Evolutionary conservation across 2,797 vertebrate species (phyloP).

Genomic region (Cyclopterus lumpus): DNA sequence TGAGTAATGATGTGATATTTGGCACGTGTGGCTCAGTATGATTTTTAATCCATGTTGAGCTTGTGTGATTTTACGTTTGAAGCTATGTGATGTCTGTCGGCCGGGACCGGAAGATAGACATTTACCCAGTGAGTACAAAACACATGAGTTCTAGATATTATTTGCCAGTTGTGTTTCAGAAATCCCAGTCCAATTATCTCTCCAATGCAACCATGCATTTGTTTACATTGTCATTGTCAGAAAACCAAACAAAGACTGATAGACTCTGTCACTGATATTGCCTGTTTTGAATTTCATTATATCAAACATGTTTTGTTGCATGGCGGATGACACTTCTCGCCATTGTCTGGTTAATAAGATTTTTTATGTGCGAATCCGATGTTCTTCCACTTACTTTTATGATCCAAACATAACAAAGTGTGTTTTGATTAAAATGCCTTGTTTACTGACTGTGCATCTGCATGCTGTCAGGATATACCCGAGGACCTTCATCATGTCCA

Average conservation of each 20-base stretch:
- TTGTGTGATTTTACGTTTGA: slow-evolving; percentile 51
- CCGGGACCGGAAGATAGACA: slow-evolving; percentile 84
- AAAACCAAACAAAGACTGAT: background rate
- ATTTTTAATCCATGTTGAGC: slow-evolving; percentile 35
- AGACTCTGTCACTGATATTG: slow-evolving; percentile 3
- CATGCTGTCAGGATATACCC: slow-evolving; percentile 72
- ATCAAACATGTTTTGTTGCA: background rate
- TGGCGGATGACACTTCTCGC: background rate
- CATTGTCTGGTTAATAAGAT: slow-evolving; percentile 15
- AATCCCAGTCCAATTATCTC: slow-evolving; percentile 61
- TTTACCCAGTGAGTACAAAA: slow-evolving; percentile 84
- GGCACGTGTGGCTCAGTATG: slow-evolving; percentile 17
- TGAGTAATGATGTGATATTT: slow-evolving; percentile 70
- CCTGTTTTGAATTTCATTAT: slow-evolving; percentile 32
- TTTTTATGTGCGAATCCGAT: background rate
- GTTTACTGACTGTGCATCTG: slow-evolving; percentile 27
- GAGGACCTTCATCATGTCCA: slow-evolving; percentile 74
- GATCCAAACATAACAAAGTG: background rate
- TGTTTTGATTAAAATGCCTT: slow-evolving; percentile 7
- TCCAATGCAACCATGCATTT: slow-evolving; percentile 46
- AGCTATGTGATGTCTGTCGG: slow-evolving; percentile 84
- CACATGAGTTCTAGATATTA: slow-evolving; percentile 14
- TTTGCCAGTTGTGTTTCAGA: slow-evolving; percentile 58
- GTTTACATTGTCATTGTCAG: slow-evolving; percentile 65
- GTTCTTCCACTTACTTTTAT: background rate